phyloP scores from a whole-genome alignment of 1,140 invertebrate species.

The Aphidius ervi region DNA sequence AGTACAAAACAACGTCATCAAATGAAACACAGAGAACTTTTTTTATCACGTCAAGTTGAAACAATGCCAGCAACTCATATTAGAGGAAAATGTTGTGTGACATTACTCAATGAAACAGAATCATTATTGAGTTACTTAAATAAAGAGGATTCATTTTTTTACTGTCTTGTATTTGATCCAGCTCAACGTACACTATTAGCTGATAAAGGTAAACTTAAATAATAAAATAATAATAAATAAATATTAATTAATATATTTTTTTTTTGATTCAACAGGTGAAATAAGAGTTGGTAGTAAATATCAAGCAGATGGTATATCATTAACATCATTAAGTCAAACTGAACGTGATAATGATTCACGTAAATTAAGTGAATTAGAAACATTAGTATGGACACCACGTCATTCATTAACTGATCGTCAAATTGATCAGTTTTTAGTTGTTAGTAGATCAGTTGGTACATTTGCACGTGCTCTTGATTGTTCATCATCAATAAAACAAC shows the following conservation, averaged over 20 bases:
- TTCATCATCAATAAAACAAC: constrained; percentile 96
- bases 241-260: constrained; percentile 10
- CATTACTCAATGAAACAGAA: constrained; percentile 97
- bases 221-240: constrained; percentile 1
- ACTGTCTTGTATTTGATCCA: constrained; percentile 98
- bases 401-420: constrained; percentile 88
- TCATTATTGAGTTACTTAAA: constrained; percentile 91
- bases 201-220: constrained; percentile 81
- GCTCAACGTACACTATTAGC: constrained; percentile 96
- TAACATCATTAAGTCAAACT: constrained; percentile 49
- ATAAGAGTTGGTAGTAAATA: constrained; percentile 91
- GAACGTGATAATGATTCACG: constrained; percentile 69
- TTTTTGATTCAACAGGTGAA: constrained; percentile 35
- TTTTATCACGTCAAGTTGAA: constrained; percentile 96
- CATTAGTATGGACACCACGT: constrained; percentile 88
- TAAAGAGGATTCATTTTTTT: constrained; percentile 99
- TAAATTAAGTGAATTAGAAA: constrained; percentile 78
- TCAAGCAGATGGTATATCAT: constrained; percentile 75
- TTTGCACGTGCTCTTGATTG: constrained; percentile 98
- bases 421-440: constrained; percentile 98
- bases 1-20: constrained; percentile 82
- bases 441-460: constrained; percentile 95
- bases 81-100: constrained; percentile 97
- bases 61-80: constrained; percentile 97
- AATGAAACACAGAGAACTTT: constrained; percentile 96